Evolutionary conservation across 2,113 vertebrate species (phyloP).

Genomic region (Gambusia holbrooki): DNA sequence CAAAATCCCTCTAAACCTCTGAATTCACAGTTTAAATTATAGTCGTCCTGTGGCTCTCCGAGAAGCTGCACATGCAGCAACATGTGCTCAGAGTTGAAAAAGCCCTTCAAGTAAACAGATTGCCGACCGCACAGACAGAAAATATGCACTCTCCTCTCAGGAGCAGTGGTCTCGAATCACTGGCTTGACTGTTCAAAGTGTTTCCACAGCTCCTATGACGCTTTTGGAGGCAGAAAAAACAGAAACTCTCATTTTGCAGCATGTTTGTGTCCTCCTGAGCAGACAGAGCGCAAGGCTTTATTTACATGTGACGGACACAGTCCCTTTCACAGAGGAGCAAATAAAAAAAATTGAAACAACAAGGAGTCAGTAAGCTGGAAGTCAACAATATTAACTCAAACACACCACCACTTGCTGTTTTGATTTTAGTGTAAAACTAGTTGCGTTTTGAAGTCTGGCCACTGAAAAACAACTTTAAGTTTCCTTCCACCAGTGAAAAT

Average conservation of each 20-base stretch:
- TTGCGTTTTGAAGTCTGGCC: constrained; percentile 44
- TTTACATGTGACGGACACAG: constrained; percentile 58
- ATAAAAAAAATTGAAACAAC: constrained; percentile 34
- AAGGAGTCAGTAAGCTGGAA: constrained; percentile 38
- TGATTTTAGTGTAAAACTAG: constrained; percentile 46
- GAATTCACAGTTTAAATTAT: constrained; percentile 45
- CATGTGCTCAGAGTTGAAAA: constrained; percentile 71
- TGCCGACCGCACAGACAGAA: constrained; percentile 81
- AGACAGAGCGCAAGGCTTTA: constrained; percentile 64
- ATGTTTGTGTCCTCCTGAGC: constrained; percentile 62
- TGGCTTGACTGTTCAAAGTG: constrained; percentile 79
- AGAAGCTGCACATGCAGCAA: constrained; percentile 75
- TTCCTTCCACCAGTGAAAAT: constrained; percentile 24
- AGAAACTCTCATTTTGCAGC: constrained; percentile 60
- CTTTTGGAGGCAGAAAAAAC: constrained; percentile 57
- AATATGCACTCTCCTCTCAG: constrained; percentile 77
- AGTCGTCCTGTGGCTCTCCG: constrained; percentile 53
- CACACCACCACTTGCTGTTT: constrained; percentile 38
- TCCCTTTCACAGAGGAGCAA: constrained; percentile 54
- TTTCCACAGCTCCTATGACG: constrained; percentile 74
- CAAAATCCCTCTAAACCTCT: constrained; percentile 53
- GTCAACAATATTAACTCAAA: constrained; percentile 43
- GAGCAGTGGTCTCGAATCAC: constrained; percentile 72
- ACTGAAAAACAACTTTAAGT: constrained; percentile 51
- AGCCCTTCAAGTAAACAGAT: constrained; percentile 81